phyloP scores from a whole-genome alignment of 2,888 invertebrate genomes.

The Epinotia ramella region DNA sequence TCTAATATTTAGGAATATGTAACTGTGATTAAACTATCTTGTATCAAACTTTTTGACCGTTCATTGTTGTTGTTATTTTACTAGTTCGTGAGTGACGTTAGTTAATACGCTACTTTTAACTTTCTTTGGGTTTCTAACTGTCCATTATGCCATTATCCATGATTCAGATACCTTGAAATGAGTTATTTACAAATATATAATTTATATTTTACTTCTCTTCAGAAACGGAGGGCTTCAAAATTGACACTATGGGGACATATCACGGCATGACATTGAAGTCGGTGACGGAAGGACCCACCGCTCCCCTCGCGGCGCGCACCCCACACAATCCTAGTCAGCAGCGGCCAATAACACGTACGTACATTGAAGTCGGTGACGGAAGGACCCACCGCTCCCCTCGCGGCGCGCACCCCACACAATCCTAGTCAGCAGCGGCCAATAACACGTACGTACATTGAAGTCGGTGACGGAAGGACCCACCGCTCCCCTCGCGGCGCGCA shows the following conservation, averaged over 20 bases:
- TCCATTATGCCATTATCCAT: no score
- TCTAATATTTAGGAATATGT: no score
- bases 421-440: constrained; percentile 77
- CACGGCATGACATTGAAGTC: constrained; percentile 99
- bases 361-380: constrained; percentile 98
- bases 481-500: constrained; percentile 84
- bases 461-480: constrained; percentile 97
- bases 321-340: constrained; percentile 78
- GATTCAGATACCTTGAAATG: no score
- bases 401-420: constrained; percentile 78
- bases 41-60: no score
- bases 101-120: no score
- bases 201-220: constrained; percentile 48
- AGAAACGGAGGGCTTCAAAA: constrained; percentile 99
- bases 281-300: constrained; percentile 96
- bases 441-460: constrained; percentile 96
- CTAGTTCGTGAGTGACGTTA: no score
- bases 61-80: no score
- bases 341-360: constrained; percentile 75
- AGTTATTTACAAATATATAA: background rate
- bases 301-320: constrained; percentile 83
- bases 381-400: constrained; percentile 90
- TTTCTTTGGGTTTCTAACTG: background rate
- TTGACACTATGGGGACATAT: constrained; percentile 99
- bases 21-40: no score